A percentile compares a stretch with the other conserved stretches of the same genome.
Evolutionary conservation across 2,797 vertebrate genomes (phyloP).

Genomic region (Dipus sagitta): DNA sequence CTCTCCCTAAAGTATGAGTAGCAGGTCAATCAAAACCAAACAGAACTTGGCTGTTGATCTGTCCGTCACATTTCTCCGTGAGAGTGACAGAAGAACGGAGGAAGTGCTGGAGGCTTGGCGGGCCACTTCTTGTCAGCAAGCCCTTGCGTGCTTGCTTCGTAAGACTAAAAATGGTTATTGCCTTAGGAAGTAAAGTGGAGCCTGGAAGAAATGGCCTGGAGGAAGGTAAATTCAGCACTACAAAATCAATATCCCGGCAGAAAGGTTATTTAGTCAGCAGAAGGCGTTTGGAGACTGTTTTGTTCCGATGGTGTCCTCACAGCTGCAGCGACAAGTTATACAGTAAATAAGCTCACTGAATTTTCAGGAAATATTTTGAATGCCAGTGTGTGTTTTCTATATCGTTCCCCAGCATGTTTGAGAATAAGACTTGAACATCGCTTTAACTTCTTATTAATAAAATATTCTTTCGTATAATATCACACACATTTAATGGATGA

Average conservation of each 20-base stretch:
- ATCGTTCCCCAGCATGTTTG: background rate
- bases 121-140: background rate
- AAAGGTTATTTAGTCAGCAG: constrained; percentile 49
- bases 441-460: background rate
- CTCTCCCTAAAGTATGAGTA: constrained; percentile 3
- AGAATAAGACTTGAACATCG: background rate
- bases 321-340: background rate
- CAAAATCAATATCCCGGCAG: constrained; percentile 54
- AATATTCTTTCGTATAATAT: background rate
- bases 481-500: background rate
- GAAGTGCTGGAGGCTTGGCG: background rate
- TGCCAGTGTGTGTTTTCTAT: background rate
- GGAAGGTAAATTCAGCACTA: constrained; percentile 29
- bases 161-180: constrained; percentile 71
- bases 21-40: constrained; percentile 51
- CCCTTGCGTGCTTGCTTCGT: constrained; percentile 43
- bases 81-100: background rate
- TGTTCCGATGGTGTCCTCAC: constrained; percentile 5
- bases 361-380: constrained; percentile 41
- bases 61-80: background rate
- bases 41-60: background rate
- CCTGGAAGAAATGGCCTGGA: constrained; percentile 64
- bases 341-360: constrained; percentile 45
- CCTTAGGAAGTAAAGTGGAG: constrained; percentile 62
- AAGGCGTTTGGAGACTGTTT: background rate